Conservation (phyloP, 2,113 vertebrate genomes). For the Narcine bancroftii region DNA sequence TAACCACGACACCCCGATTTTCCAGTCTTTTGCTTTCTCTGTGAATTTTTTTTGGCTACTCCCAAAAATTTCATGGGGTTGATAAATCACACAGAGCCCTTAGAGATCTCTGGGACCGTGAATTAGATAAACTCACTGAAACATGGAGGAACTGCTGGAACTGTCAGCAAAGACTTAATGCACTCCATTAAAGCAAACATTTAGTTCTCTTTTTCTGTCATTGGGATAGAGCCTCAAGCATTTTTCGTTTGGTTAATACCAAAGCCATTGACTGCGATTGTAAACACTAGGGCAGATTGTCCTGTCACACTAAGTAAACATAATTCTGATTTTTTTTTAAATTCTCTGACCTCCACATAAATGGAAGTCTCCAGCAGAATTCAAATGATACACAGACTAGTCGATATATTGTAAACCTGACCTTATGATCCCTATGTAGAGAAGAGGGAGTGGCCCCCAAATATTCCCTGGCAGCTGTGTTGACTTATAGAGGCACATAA, state of each 20-base stretch:
- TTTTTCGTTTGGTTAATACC: neutral
- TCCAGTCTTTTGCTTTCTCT: too few species aligned
- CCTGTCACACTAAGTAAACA: neutral
- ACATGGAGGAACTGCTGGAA: neutral
- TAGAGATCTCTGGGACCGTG: neutral
- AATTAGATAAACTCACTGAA: neutral
- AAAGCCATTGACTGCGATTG: neutral
- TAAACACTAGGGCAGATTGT: neutral
- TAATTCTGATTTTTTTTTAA: neutral
- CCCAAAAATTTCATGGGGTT: too few species aligned
- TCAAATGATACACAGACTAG: neutral
- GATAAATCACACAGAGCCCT: too few species aligned
- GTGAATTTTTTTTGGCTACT: too few species aligned
- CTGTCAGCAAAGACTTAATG: neutral
- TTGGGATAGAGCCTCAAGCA: neutral
- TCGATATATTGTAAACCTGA: neutral
- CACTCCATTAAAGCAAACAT: neutral
- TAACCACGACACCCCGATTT: too few species aligned
- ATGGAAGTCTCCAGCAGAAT: neutral
- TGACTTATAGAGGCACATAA: neutral
- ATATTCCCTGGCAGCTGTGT: neutral
- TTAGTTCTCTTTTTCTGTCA: neutral
- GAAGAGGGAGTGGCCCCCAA: neutral
- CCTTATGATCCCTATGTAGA: neutral
- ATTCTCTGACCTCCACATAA: neutral